Evolutionary conservation across 2,888 invertebrate genomes (phyloP).

Genomic region (Ophonus ardosiacus): DNA sequence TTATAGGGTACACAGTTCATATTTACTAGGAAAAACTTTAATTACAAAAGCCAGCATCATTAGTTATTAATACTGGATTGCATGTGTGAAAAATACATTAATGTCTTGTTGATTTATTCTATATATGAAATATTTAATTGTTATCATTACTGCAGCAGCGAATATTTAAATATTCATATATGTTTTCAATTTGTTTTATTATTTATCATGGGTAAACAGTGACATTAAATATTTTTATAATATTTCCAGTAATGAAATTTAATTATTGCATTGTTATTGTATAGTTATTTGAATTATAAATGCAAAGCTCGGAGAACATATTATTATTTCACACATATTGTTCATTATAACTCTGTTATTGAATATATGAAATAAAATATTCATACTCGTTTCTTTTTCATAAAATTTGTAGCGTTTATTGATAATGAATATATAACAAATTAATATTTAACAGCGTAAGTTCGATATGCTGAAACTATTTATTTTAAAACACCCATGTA

Average conservation of each 20-base stretch:
- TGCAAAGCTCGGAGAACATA: background rate
- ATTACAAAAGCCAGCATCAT: slow-evolving; percentile 2
- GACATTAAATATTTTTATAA: background rate
- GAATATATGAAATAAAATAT: background rate
- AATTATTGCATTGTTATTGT: slow-evolving; percentile 2
- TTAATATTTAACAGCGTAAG: background rate
- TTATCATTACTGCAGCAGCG: slow-evolving; percentile 17
- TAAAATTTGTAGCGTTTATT: background rate
- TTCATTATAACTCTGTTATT: background rate
- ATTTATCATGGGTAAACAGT: slow-evolving; percentile 11
- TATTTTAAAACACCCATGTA: too few species aligned
- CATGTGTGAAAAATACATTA: slow-evolving; percentile 29
- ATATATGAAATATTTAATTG: slow-evolving; percentile 26
- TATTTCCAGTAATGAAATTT: slow-evolving; percentile 12
- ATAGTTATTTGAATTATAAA: background rate
- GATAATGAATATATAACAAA: background rate
- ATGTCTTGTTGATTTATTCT: slow-evolving; percentile 36
- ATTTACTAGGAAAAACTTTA: slow-evolving; percentile 9
- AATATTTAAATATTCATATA: slow-evolving; percentile 20
- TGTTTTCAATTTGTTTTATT: slow-evolving; percentile 17
- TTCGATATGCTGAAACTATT: background rate
- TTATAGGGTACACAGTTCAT: background rate
- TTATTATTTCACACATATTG: background rate
- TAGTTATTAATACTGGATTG: slow-evolving; percentile 17
- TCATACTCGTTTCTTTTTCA: background rate